phyloP scores from a whole-genome alignment of 2,888 invertebrate species.

The Atrina japonica region DNA sequence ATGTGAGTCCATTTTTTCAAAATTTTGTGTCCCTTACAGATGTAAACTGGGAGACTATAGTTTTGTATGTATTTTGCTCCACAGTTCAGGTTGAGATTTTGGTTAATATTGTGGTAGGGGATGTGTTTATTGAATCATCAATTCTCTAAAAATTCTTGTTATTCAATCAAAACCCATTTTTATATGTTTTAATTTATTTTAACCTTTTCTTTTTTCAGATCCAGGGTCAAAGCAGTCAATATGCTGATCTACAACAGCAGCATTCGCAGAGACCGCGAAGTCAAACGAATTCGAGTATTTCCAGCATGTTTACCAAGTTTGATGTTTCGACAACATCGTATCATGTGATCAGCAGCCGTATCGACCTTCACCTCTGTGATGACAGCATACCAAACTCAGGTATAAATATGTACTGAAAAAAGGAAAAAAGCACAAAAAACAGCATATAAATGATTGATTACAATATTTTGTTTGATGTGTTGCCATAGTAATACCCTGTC shows the following conservation, averaged over 20 bases:
- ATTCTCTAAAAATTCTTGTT: no score
- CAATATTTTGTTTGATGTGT: not conserved
- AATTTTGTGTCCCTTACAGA: no score
- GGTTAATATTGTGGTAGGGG: no score
- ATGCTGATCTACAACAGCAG: constrained; percentile 52
- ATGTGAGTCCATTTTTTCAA: no score
- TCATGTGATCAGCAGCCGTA: constrained; percentile 91
- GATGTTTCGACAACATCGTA: constrained; percentile 99
- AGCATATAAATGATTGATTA: not conserved
- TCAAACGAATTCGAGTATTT: constrained; percentile 50
- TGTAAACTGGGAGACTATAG: no score
- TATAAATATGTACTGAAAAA: constrained; percentile 23
- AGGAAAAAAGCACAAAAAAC: not conserved
- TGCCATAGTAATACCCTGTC: no score
- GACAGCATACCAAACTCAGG: constrained; percentile 83
- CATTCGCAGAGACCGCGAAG: constrained; percentile 56
- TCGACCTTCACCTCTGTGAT: constrained; percentile 98
- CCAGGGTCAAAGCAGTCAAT: constrained; percentile 58
- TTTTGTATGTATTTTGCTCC: no score
- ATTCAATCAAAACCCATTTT: no score
- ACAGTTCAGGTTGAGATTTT: no score
- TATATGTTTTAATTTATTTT: no score
- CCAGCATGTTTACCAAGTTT: constrained; percentile 89
- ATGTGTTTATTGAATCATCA: no score
- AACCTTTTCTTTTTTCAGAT: constrained; percentile 47